A percentile compares a stretch with the other conserved stretches of the same genome.
These are phyloP conservation scores for Austrofundulus limnaeus DNA, from an alignment of 2,113 vertebrate genomes.

Conservation along the genomic window DNA sequence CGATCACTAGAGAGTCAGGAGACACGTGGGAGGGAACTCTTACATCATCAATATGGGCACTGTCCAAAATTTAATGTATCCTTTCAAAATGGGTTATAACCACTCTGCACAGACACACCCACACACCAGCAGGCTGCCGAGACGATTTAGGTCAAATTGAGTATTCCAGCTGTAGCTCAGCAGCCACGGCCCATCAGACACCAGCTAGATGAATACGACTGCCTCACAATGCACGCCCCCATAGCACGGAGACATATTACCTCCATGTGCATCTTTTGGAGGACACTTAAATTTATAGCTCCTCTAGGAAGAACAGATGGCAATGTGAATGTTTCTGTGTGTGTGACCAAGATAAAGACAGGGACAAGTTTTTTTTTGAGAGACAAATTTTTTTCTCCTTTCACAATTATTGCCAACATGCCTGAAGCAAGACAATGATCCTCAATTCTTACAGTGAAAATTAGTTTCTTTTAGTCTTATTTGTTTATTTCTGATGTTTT, in stretches of 20 bases:
- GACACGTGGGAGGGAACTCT: conserved; percentile 44
- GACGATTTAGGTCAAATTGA: conserved; percentile 57
- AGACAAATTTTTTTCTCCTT: conserved; percentile 46
- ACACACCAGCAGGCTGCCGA: conserved; percentile 24
- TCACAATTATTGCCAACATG: conserved; percentile 44
- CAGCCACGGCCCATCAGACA: conserved; percentile 42
- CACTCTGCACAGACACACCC: conserved; percentile 27
- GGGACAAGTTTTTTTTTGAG: conserved; percentile 34
- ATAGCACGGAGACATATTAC: conserved; percentile 18
- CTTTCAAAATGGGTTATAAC: conserved; percentile 34
- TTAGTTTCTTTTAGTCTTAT: background rate
- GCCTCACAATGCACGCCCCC: conserved; percentile 21
- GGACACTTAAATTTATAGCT: conserved; percentile 33
- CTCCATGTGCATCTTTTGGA: conserved; percentile 32
- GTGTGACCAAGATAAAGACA: conserved; percentile 22
- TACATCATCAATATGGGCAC: conserved; percentile 48
- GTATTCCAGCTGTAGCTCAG: conserved; percentile 53
- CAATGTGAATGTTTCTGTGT: conserved; percentile 19
- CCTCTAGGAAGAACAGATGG: conserved; percentile 57
- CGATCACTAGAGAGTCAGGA: conserved; percentile 31
- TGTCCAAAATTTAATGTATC: conserved; percentile 39
- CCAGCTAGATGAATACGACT: conserved; percentile 37
- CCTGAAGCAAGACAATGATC: conserved; percentile 45
- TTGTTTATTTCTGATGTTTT: background rate
- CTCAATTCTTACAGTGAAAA: conserved; percentile 23